phyloP scores from a whole-genome alignment of 1,140 invertebrate species.

The Eueides isabella region DNA sequence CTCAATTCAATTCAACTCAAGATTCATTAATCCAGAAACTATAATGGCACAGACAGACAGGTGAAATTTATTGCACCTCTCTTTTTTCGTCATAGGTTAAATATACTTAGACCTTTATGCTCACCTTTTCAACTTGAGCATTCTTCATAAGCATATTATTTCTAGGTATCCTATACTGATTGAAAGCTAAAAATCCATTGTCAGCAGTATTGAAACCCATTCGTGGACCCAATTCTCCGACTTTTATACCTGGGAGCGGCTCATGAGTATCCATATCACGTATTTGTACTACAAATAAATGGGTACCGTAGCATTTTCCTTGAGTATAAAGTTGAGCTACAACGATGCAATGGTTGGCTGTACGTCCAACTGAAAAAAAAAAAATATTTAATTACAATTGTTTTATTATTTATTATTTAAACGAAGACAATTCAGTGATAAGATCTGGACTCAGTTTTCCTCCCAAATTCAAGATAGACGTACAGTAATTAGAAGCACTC shows the following conservation, averaged over 20 bases:
- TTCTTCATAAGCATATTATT: conserved; percentile 97
- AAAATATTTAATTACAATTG: neutral
- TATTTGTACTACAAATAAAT: conserved; percentile 96
- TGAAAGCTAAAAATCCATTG: conserved; percentile 94
- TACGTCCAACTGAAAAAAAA: conserved; percentile 96
- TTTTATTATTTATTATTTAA: too few relatives aligned
- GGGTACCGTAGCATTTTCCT: conserved; percentile 92
- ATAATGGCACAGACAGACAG: too few relatives aligned
- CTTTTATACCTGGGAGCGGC: conserved; percentile 92
- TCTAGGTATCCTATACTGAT: conserved; percentile 93
- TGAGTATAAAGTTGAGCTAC: conserved; percentile 94
- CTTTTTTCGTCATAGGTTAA: too few relatives aligned
- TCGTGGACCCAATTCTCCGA: conserved; percentile 97
- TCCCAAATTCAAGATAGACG: too few relatives aligned
- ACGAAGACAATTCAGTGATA: too few relatives aligned
- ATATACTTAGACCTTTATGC: too few relatives aligned
- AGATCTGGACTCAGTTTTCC: too few relatives aligned
- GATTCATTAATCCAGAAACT: too few relatives aligned
- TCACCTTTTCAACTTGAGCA: conserved; percentile 45
- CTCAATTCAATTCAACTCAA: too few relatives aligned
- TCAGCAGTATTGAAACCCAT: conserved; percentile 94
- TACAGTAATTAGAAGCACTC: too few relatives aligned
- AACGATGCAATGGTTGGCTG: conserved; percentile 93
- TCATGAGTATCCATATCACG: conserved; percentile 93
- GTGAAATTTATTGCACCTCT: too few relatives aligned